These are phyloP conservation scores for Eurytemora carolleeae DNA, from an alignment of 1,140 invertebrate species.

Conservation along the genomic window DNA sequence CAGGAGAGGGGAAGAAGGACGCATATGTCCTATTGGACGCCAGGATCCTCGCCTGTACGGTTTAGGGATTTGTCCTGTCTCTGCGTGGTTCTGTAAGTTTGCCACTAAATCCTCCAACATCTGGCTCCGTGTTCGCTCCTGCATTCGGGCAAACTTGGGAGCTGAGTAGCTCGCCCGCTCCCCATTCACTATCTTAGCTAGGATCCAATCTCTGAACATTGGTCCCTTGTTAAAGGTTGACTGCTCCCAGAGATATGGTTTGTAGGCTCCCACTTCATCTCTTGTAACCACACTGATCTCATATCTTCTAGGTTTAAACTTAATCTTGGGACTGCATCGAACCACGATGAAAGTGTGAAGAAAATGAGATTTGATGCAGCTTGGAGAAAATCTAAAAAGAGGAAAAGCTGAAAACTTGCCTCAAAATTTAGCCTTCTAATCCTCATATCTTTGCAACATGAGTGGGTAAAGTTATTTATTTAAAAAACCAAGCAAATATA, in stretches of 20 bases:
- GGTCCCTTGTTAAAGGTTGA: conserved; percentile 80
- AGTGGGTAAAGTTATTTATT: too few species aligned
- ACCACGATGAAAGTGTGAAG: conserved; percentile 77
- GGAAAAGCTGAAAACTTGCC: too few species aligned
- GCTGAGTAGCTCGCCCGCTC: conserved; percentile 89
- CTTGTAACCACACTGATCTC: conserved; percentile 40
- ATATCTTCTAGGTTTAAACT: conserved; percentile 60
- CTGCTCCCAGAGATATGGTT: conserved; percentile 81
- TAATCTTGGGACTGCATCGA: conserved; percentile 51
- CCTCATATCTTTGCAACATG: too few species aligned
- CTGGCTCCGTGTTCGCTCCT: conserved; percentile 64
- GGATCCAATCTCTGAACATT: conserved; percentile 73
- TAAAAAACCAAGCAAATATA: too few species aligned
- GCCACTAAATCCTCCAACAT: conserved; percentile 87
- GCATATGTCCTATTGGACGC: conserved; percentile 78
- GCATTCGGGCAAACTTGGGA: conserved; percentile 86
- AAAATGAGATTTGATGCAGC: conserved; percentile 81
- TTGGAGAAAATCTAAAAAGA: conserved; percentile 49
- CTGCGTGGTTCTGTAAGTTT: conserved; percentile 76
- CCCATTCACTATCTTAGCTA: conserved; percentile 93
- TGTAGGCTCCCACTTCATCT: conserved; percentile 91
- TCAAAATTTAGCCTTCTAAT: too few species aligned
- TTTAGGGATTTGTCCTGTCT: conserved; percentile 85
- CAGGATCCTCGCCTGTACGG: conserved; percentile 75
- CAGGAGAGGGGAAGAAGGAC: conserved; percentile 69